These are phyloP conservation scores for Antheraea pernyi DNA, from an alignment of 1,140 invertebrate species.

Conservation along the genomic window DNA sequence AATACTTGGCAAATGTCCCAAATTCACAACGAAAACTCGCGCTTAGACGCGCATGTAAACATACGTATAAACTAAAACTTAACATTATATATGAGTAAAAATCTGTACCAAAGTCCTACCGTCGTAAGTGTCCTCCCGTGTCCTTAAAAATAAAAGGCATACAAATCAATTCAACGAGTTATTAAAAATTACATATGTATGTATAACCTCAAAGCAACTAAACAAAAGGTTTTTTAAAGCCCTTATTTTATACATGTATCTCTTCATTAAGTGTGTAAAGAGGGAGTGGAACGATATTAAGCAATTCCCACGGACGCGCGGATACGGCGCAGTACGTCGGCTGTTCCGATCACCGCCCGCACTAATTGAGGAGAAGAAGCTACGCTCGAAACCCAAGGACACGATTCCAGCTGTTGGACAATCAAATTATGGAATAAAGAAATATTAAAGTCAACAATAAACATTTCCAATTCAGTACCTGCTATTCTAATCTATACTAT, in stretches of 20 bases:
- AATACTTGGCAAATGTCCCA: conserved; percentile 34
- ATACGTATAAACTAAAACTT: background rate
- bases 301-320: conserved; percentile 57
- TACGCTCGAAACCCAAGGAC: conserved; percentile 40
- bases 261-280: conserved; percentile 28
- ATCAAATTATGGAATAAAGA: conserved; percentile 5
- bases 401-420: conserved; percentile 16
- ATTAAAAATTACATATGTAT: too few relatives aligned
- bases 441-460: background rate
- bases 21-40: conserved; percentile 16
- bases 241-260: background rate
- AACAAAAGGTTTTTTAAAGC: background rate
- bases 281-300: conserved; percentile 39
- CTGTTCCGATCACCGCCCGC: conserved; percentile 61
- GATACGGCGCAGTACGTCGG: conserved; percentile 23
- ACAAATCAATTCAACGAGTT: too few relatives aligned
- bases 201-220: too few relatives aligned
- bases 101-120: background rate
- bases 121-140: too few relatives aligned
- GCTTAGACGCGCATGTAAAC: background rate
- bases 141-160: too few relatives aligned
- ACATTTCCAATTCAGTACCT: too few relatives aligned
- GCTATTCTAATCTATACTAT: too few relatives aligned
- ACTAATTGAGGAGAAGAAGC: conserved; percentile 60
- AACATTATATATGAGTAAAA: background rate